Conservation (phyloP, 2,113 vertebrate genomes). For the Aptenodytes forsteri region DNA sequence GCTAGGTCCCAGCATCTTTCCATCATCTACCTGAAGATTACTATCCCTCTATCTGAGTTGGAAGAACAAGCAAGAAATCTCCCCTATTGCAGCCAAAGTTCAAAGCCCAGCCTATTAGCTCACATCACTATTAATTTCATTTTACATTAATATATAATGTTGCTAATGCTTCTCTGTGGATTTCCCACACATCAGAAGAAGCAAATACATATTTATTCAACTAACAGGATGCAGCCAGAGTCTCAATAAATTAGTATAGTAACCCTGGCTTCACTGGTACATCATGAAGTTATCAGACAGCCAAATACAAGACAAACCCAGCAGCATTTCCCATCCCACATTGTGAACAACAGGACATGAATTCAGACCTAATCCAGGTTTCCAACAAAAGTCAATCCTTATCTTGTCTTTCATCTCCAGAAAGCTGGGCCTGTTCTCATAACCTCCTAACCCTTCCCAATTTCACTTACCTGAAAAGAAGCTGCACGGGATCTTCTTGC, state of each 20-base stretch:
- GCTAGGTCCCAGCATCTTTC: neutral
- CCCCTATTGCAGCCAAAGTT: neutral
- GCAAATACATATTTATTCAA: slow-evolving; percentile 6
- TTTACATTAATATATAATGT: slow-evolving; percentile 56
- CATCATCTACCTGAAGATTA: neutral
- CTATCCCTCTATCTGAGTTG: neutral
- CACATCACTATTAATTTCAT: slow-evolving; percentile 9
- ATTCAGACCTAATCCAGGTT: neutral
- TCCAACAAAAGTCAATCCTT: neutral
- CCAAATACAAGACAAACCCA: neutral
- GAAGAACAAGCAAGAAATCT: neutral
- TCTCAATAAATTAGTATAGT: neutral
- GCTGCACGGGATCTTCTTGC: neutral
- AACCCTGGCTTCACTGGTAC: neutral
- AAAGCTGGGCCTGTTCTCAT: neutral
- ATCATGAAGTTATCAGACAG: neutral
- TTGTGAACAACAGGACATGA: neutral
- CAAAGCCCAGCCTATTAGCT: slow-evolving; percentile 23
- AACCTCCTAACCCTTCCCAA: neutral
- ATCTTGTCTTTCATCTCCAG: neutral
- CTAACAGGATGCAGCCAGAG: neutral
- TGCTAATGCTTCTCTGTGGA: slow-evolving; percentile 54
- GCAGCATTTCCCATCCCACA: neutral
- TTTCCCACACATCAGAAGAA: slow-evolving; percentile 5
- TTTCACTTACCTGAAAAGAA: neutral